A percentile compares a stretch with the other conserved stretches of the same genome.
Evolutionary conservation across 2,888 invertebrate species (phyloP).

Genomic region (Halocaridina rubra): DNA sequence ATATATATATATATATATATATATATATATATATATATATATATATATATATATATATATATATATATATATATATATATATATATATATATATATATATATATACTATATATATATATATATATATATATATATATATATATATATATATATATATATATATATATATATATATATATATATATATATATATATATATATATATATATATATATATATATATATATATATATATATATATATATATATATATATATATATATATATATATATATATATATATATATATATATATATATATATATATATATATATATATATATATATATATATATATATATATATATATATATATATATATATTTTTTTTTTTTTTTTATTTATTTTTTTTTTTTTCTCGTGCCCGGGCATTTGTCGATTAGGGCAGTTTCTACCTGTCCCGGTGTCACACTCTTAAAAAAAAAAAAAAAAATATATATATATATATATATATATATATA

Average conservation of each 20-base stretch:
- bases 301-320: background rate
- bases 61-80: slow-evolving; percentile 14
- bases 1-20: slow-evolving; percentile 1
- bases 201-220: background rate
- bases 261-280: slow-evolving; percentile 14
- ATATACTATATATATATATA: background rate
- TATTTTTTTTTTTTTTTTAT: too few relatives aligned
- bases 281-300: background rate
- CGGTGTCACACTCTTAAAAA: too few relatives aligned
- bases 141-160: background rate
- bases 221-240: background rate
- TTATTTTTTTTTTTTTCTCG: too few relatives aligned
- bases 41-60: slow-evolving; percentile 7
- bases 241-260: background rate
- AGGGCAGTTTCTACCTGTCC: too few relatives aligned
- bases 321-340: slow-evolving; percentile 6
- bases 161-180: background rate
- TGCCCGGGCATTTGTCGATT: too few relatives aligned
- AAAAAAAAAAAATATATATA: too few relatives aligned
- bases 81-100: slow-evolving; percentile 4
- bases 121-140: slow-evolving; percentile 2
- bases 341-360: background rate
- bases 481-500: background rate
- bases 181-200: background rate
- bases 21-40: background rate